Evolutionary conservation across 2,113 vertebrate species (phyloP).

Genomic region (Scomber scombrus): DNA sequence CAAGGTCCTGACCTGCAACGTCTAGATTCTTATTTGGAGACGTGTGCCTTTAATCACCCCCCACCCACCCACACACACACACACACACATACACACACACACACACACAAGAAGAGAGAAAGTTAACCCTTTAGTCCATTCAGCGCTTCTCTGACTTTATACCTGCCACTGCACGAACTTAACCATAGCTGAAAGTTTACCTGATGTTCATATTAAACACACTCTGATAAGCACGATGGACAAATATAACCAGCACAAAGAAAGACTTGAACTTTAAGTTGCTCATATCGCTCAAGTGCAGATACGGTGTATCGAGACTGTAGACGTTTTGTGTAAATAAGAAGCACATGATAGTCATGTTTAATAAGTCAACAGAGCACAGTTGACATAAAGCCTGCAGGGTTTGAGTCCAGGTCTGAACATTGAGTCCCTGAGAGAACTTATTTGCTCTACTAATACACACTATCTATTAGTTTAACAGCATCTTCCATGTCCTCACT

Average conservation of each 20-base stretch:
- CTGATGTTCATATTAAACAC: not conserved
- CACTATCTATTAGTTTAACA: not conserved
- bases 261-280: not conserved
- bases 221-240: rapidly evolving
- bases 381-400: not conserved
- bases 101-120: not conserved
- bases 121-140: not conserved
- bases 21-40: constrained; percentile 17
- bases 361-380: not conserved
- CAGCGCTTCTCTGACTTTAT: not conserved
- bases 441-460: not conserved
- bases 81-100: too few species aligned
- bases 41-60: not conserved
- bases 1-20: not conserved
- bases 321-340: not conserved
- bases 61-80: too few species aligned
- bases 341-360: constrained; percentile 6
- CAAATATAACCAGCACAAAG: not conserved
- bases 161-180: not conserved
- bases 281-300: not conserved
- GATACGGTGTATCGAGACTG: constrained; percentile 11
- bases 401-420: not conserved
- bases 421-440: not conserved
- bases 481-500: not conserved
- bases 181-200: not conserved